Evolutionary conservation across 2,888 invertebrate species (phyloP).

Genomic region (Eretmocerus hayati): DNA sequence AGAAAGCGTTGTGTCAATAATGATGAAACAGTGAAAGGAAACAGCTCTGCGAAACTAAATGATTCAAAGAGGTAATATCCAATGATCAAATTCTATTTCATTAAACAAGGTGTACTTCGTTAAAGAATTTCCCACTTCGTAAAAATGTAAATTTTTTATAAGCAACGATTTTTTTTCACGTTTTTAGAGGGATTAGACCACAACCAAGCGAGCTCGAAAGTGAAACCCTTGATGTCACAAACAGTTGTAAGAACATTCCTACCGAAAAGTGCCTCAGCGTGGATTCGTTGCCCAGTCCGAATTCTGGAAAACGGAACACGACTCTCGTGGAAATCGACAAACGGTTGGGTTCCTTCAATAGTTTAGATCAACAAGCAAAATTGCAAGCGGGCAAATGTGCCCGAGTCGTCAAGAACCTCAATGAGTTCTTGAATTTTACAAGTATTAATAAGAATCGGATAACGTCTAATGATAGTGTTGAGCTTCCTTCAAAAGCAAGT

Average conservation of each 20-base stretch:
- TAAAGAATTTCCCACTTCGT: no score
- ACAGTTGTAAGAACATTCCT: slow-evolving; percentile 35
- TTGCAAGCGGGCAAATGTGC: slow-evolving; percentile 38
- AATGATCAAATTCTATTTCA: no score
- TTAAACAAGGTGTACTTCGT: no score
- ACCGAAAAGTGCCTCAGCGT: slow-evolving; percentile 39
- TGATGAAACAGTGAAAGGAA: slow-evolving; percentile 58
- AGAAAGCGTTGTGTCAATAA: slow-evolving; percentile 68
- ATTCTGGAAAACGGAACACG: slow-evolving; percentile 30
- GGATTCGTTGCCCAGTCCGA: slow-evolving; percentile 29
- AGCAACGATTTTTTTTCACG: no score
- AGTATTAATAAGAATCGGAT: slow-evolving; percentile 58
- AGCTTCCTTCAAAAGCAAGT: slow-evolving; percentile 33
- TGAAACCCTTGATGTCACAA: slow-evolving; percentile 23
- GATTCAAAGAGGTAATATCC: slow-evolving; percentile 30
- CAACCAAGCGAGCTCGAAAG: slow-evolving; percentile 7
- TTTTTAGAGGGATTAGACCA: not conserved
- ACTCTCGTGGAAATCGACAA: slow-evolving; percentile 29
- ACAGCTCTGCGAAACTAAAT: slow-evolving; percentile 28
- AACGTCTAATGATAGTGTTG: slow-evolving; percentile 41
- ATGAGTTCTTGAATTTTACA: slow-evolving; percentile 76
- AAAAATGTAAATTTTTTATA: no score
- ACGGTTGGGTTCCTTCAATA: slow-evolving; percentile 15
- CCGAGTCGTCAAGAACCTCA: slow-evolving; percentile 68
- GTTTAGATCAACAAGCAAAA: slow-evolving; percentile 23